Conservation (phyloP, 2,797 vertebrate genomes). For the Poeciliopsis infans region DNA sequence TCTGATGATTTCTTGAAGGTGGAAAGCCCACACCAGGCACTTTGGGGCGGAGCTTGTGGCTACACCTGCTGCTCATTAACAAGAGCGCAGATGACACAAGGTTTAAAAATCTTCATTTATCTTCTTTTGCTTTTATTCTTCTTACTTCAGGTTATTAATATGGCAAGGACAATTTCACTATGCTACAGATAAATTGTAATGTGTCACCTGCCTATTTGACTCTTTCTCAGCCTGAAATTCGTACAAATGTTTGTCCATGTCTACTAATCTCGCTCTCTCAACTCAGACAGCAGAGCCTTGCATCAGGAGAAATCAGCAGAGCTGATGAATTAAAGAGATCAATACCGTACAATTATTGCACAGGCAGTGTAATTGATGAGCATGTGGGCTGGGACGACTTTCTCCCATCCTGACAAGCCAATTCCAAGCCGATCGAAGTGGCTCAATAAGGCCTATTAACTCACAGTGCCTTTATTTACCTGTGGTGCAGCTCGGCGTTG, state of each 20-base stretch:
- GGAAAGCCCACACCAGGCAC: no score
- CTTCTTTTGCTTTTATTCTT: background rate
- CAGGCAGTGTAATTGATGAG: slow-evolving; percentile 73
- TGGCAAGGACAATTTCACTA: background rate
- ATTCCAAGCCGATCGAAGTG: slow-evolving; percentile 63
- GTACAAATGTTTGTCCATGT: background rate
- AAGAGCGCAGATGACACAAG: background rate
- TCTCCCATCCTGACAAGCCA: slow-evolving; percentile 48
- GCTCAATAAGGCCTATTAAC: slow-evolving; percentile 63
- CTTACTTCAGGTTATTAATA: background rate
- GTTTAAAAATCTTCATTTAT: background rate
- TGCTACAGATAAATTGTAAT: background rate
- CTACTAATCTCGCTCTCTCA: background rate
- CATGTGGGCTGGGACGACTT: slow-evolving; percentile 55
- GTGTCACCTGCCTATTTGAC: background rate
- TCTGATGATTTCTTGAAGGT: no score
- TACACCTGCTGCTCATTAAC: background rate
- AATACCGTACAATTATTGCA: slow-evolving; percentile 74
- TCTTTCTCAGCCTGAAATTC: background rate
- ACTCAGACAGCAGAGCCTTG: slow-evolving; percentile 21
- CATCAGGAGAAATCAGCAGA: slow-evolving; percentile 60
- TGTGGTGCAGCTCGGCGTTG: background rate
- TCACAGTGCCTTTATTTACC: slow-evolving; percentile 57
- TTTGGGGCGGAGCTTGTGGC: background rate
- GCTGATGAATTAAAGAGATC: slow-evolving; percentile 72